Conservation (phyloP, 2,113 vertebrate species). For the Sceloporus tristichus region DNA sequence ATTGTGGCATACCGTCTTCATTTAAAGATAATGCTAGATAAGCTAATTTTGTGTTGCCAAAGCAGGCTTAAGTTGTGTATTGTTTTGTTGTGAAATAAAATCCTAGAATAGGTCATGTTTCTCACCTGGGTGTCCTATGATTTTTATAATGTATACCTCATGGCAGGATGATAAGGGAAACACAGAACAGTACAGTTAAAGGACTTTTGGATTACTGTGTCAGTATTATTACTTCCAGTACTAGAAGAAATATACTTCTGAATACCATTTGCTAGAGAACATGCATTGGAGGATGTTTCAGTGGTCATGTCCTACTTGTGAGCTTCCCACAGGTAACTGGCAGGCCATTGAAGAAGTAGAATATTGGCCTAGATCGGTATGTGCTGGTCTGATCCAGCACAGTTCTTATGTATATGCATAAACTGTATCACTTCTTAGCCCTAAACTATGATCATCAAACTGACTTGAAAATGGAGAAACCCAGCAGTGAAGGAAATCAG, state of each 20-base stretch:
- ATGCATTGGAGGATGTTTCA: no score
- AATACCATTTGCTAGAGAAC: background rate
- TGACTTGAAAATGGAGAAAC: background rate
- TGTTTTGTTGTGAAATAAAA: background rate
- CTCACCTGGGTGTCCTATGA: background rate
- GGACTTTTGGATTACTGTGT: background rate
- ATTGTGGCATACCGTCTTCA: background rate
- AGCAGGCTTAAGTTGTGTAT: background rate
- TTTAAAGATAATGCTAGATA: constrained; percentile 14
- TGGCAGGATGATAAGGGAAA: background rate
- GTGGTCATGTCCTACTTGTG: background rate
- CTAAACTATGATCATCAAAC: background rate
- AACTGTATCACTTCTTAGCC: no score
- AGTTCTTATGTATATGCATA: background rate
- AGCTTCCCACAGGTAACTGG: background rate
- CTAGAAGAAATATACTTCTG: background rate
- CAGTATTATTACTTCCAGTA: background rate
- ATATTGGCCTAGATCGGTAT: background rate
- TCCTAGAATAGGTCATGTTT: background rate
- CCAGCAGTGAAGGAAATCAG: background rate
- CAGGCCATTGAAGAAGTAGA: background rate
- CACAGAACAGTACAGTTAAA: background rate
- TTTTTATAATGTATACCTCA: no score
- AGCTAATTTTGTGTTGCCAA: background rate
- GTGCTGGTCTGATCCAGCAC: background rate